A percentile compares a stretch with the other conserved stretches of the same genome.
These are phyloP conservation scores for Mastomys natalensis DNA, from an alignment of 2,113 vertebrate species.

Conservation along the genomic window DNA sequence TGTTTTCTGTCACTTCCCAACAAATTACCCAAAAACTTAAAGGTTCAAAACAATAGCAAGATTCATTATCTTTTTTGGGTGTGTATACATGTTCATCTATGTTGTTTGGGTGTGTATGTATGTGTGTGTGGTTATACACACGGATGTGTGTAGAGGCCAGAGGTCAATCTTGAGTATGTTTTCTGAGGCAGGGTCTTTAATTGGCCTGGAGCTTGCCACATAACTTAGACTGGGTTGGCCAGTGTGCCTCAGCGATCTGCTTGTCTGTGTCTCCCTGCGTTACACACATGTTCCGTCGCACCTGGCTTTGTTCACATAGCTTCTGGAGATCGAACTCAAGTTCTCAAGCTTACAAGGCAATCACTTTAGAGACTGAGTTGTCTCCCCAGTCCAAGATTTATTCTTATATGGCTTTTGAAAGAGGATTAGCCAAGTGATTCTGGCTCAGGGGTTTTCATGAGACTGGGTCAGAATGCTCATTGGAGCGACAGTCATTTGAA, in stretches of 20 bases:
- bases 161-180: neutral
- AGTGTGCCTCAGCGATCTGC: no score
- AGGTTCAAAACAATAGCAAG: neutral
- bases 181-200: neutral
- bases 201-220: neutral
- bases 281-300: neutral
- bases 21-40: neutral
- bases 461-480: neutral
- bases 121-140: neutral
- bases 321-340: neutral
- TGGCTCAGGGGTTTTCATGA: neutral
- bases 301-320: neutral
- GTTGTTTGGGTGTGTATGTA: neutral
- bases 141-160: neutral
- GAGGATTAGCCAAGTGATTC: neutral
- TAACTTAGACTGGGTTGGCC: no score
- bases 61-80: neutral
- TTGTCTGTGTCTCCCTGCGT: neutral
- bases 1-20: neutral
- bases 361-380: no score
- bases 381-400: neutral
- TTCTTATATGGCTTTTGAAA: neutral
- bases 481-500: neutral
- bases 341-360: neutral
- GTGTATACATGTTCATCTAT: no score